Conservation (phyloP, 2,888 invertebrate genomes). For the Dolichomitus sp. region DNA sequence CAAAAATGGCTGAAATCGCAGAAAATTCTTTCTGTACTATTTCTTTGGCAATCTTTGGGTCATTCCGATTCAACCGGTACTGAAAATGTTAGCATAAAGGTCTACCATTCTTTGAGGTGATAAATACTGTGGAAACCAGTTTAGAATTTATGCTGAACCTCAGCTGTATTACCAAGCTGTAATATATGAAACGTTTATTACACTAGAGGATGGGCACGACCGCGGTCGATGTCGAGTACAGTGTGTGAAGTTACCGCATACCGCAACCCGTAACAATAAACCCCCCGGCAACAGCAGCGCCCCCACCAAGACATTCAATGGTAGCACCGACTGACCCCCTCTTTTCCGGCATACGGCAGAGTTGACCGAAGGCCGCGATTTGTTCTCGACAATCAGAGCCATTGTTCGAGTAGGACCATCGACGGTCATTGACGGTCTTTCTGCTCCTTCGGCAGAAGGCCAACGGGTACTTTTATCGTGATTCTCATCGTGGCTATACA, state of each 20-base stretch:
- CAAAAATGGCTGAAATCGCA: too few species aligned
- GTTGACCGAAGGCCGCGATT: constrained; percentile 68
- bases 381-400: constrained; percentile 73
- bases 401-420: constrained; percentile 69
- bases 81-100: neutral
- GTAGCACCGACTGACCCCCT: constrained; percentile 1
- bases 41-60: too few species aligned
- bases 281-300: constrained; percentile 46
- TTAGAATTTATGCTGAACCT: constrained; percentile 14
- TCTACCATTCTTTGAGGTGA: neutral
- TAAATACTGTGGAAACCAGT: neutral
- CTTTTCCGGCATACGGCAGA: constrained; percentile 28
- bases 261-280: constrained; percentile 40
- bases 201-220: neutral
- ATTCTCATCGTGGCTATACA: constrained; percentile 14
- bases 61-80: neutral
- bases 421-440: constrained; percentile 33
- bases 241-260: constrained; percentile 24
- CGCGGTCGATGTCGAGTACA: constrained; percentile 21
- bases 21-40: too few species aligned
- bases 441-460: constrained; percentile 33
- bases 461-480: constrained; percentile 27
- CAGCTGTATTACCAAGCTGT: constrained; percentile 16
- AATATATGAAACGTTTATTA: constrained; percentile 14
- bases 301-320: constrained; percentile 45